Evolutionary conservation across 2,113 vertebrate species (phyloP).

Genomic region (Aleadryas rufinucha): DNA sequence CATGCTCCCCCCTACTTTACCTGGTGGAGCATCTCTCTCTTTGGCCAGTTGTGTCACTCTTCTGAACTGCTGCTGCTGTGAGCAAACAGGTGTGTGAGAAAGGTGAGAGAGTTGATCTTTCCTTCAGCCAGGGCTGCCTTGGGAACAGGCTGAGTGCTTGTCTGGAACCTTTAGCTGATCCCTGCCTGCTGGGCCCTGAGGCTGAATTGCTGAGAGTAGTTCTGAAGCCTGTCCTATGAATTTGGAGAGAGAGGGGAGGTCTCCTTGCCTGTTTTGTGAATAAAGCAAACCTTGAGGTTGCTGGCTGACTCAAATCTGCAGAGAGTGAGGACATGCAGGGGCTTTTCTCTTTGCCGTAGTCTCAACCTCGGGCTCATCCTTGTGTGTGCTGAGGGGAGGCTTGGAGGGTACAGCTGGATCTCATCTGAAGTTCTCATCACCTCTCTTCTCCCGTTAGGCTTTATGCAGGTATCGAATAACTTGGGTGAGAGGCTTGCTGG

Average conservation of each 20-base stretch:
- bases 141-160: background rate
- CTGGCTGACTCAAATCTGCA: background rate
- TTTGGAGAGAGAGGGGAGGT: background rate
- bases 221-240: background rate
- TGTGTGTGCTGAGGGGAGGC: background rate
- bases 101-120: background rate
- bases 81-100: background rate
- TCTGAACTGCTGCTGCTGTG: background rate
- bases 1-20: background rate
- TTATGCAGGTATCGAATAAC: background rate
- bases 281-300: background rate
- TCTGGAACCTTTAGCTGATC: background rate
- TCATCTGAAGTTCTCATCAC: background rate
- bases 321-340: background rate
- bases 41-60: background rate
- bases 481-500: background rate
- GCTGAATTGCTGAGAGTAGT: background rate
- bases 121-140: background rate
- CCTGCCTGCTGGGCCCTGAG: background rate
- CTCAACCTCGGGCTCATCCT: fast-evolving
- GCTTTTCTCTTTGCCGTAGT: background rate
- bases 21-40: background rate
- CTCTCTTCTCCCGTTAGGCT: background rate
- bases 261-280: background rate
- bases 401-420: background rate